These are phyloP conservation scores for Drosophila lacertosa DNA, from an alignment of 1,140 invertebrate genomes.

Conservation along the genomic window DNA sequence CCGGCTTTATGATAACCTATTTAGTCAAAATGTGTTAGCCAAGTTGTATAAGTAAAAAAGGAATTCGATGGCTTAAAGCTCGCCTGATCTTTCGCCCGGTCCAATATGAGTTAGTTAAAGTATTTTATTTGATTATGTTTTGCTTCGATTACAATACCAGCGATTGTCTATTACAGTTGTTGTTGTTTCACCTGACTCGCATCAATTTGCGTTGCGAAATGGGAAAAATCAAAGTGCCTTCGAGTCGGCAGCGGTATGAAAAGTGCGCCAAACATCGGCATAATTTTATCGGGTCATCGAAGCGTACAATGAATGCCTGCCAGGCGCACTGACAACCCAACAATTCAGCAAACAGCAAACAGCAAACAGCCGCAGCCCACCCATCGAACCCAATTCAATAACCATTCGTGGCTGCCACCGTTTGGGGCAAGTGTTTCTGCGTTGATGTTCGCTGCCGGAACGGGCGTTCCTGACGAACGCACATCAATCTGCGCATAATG, in stretches of 20 bases:
- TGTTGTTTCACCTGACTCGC: constrained; percentile 58
- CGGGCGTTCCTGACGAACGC: constrained; percentile 46
- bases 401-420: constrained; percentile 12
- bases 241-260: constrained; percentile 24
- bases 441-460: not conserved
- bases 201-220: constrained; percentile 38
- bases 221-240: constrained; percentile 42
- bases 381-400: constrained; percentile 28
- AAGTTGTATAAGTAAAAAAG: too few species aligned
- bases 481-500: constrained; percentile 76
- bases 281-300: constrained; percentile 65
- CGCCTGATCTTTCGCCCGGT: too few species aligned
- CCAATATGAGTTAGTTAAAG: too few species aligned
- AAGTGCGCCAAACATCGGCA: constrained; percentile 42
- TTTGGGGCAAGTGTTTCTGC: constrained; percentile 38
- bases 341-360: too few species aligned
- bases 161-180: constrained; percentile 21
- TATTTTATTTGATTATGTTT: constrained; percentile 62
- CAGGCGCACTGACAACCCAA: constrained; percentile 13
- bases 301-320: constrained; percentile 53
- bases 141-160: constrained; percentile 55
- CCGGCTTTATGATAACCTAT: too few species aligned
- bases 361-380: not conserved
- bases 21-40: too few species aligned
- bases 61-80: too few species aligned